Evolutionary conservation across 2,113 vertebrate genomes (phyloP).

Genomic region (Manacus vitellinus): DNA sequence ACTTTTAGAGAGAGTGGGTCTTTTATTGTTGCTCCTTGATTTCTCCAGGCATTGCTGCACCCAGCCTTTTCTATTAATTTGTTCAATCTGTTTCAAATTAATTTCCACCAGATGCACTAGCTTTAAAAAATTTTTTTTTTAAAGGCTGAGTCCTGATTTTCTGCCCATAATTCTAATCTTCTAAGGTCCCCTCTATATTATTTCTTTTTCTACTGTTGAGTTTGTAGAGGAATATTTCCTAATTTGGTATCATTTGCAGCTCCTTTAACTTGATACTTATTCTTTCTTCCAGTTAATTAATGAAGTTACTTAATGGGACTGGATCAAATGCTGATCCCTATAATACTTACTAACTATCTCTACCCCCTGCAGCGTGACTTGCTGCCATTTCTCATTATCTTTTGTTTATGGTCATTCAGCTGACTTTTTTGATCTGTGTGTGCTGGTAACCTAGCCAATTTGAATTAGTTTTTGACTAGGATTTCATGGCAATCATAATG

Average conservation of each 20-base stretch:
- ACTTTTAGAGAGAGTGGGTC: not conserved
- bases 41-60: slow-evolving; percentile 5
- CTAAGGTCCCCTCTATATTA: not conserved
- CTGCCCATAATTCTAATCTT: slow-evolving; percentile 13
- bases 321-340: not conserved
- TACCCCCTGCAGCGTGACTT: not conserved
- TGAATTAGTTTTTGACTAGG: slow-evolving; percentile 8
- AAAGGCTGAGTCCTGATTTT: slow-evolving; percentile 12
- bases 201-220: not conserved
- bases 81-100: slow-evolving; percentile 38
- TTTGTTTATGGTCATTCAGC: slow-evolving; percentile 27
- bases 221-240: slow-evolving; percentile 4
- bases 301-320: slow-evolving; percentile 25
- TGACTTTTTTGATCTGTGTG: not conserved
- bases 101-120: slow-evolving; percentile 18
- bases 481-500: not conserved
- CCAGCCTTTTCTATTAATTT: not conserved
- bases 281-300: slow-evolving; percentile 8
- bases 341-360: not conserved
- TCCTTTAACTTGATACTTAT: not conserved
- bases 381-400: slow-evolving; percentile 21
- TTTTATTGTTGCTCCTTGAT: not conserved
- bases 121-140: not conserved
- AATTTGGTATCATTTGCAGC: not conserved
- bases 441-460: not conserved